Conservation (phyloP, 2,797 vertebrate species). For the Mycteria americana region DNA sequence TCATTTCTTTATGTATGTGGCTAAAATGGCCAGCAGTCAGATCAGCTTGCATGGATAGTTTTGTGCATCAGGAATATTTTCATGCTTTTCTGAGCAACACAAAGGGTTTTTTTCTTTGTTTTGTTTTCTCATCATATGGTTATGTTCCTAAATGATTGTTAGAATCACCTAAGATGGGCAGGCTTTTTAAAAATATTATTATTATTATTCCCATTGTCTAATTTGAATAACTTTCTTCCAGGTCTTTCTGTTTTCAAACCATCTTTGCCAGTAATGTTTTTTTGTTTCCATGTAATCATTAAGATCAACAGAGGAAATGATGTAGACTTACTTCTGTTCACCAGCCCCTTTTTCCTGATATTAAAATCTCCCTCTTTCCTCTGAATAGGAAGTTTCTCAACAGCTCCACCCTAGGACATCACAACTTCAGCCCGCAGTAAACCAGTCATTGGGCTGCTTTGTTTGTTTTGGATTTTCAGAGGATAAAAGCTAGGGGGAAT, state of each 20-base stretch:
- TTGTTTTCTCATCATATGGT: neutral
- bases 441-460: neutral
- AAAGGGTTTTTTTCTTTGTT: neutral
- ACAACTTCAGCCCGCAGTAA: neutral
- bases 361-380: neutral
- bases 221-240: neutral
- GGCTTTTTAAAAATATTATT: neutral
- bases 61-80: neutral
- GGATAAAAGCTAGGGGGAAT: neutral
- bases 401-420: neutral
- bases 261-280: neutral
- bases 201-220: neutral
- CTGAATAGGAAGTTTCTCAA: neutral
- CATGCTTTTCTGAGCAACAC: neutral
- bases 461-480: constrained; percentile 12
- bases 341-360: neutral
- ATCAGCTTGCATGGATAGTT: neutral
- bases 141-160: neutral
- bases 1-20: neutral
- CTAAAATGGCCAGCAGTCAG: neutral
- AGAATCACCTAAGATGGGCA: neutral
- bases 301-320: neutral
- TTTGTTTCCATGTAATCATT: neutral
- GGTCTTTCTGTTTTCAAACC: neutral
- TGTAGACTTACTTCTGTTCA: neutral